These are phyloP conservation scores for Tromatobia lineatoria DNA, from an alignment of 2,888 invertebrate genomes.

Conservation along the genomic window DNA sequence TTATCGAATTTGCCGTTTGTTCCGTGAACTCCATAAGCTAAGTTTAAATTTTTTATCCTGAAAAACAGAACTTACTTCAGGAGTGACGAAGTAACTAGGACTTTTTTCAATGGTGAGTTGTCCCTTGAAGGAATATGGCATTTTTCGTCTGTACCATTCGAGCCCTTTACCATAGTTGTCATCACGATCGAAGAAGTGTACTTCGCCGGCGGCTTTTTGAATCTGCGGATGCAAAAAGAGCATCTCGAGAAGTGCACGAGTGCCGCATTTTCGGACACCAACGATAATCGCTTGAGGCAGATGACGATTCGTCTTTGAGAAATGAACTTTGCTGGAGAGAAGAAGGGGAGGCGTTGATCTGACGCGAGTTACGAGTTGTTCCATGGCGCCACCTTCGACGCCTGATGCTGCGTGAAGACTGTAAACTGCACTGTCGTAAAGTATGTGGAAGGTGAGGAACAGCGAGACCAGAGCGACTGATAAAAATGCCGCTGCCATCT, in stretches of 20 bases:
- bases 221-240: conserved; percentile 97
- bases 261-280: conserved; percentile 98
- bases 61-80: conserved; percentile 95
- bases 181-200: conserved; percentile 98
- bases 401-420: conserved; percentile 89
- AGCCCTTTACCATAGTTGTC: conserved; percentile 96
- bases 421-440: conserved; percentile 94
- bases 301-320: conserved; percentile 88
- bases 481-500: conserved; percentile 93
- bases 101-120: conserved; percentile 99
- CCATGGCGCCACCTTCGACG: conserved; percentile 80
- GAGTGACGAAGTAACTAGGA: conserved; percentile 98
- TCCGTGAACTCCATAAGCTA: too few species aligned
- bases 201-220: conserved; percentile 97
- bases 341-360: conserved; percentile 86
- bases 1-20: too few species aligned
- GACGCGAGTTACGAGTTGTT: conserved; percentile 81
- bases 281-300: conserved; percentile 95
- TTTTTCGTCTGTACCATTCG: conserved; percentile 97
- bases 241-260: conserved; percentile 98
- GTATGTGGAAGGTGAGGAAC: conserved; percentile 94
- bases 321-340: conserved; percentile 86
- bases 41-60: too few species aligned
- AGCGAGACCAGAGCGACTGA: conserved; percentile 93
- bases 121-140: conserved; percentile 96